A percentile compares a stretch with the other conserved stretches of the same genome.
These are phyloP conservation scores for Elephas maximus DNA, from an alignment of 2,113 vertebrate genomes.

Conservation along the genomic window DNA sequence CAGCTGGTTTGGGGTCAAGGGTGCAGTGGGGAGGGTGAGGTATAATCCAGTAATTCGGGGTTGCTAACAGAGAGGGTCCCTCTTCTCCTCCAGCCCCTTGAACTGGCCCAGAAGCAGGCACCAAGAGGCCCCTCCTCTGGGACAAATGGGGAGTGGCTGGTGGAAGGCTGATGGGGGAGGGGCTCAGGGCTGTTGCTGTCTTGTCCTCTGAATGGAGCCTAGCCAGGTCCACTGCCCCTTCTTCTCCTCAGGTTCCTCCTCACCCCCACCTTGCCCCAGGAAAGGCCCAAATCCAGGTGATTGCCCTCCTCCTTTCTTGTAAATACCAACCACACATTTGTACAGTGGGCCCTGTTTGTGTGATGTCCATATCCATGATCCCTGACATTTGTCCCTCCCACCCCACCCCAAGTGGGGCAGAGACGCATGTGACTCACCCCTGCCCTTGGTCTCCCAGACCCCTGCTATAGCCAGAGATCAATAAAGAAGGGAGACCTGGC, in stretches of 20 bases:
- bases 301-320: constrained; percentile 71
- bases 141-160: not conserved
- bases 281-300: constrained; percentile 70
- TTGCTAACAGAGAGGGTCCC: not conserved
- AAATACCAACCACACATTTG: constrained; percentile 82
- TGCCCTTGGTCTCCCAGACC: constrained; percentile 73
- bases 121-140: constrained; percentile 1
- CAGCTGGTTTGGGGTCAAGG: not conserved
- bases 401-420: constrained; percentile 53
- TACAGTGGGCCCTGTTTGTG: constrained; percentile 76
- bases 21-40: not conserved
- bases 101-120: not conserved
- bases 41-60: not conserved
- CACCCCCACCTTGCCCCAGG: not conserved
- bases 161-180: not conserved
- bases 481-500: constrained; percentile 81
- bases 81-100: not conserved
- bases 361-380: constrained; percentile 74
- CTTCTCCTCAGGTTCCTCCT: constrained; percentile 60
- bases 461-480: constrained; percentile 81
- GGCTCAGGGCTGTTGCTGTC: not conserved
- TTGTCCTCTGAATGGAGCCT: not conserved
- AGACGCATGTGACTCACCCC: constrained; percentile 81
- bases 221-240: constrained; percentile 40
- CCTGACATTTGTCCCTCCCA: constrained; percentile 51